phyloP scores from a whole-genome alignment of 2,888 invertebrate genomes.

The Synergus gifuensis region DNA sequence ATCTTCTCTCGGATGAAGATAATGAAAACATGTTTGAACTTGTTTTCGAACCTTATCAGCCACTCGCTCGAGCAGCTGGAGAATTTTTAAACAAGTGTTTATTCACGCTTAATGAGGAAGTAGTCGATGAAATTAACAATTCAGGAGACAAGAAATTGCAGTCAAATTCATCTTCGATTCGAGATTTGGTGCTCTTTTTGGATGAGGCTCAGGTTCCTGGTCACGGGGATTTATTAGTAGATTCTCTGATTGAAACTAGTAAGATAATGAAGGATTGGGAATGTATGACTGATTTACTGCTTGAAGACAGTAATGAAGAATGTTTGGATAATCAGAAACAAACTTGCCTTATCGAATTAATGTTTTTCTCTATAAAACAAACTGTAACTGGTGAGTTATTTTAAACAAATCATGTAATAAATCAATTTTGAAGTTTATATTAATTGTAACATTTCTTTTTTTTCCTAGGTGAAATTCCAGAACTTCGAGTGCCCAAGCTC shows the following conservation, averaged over 20 bases:
- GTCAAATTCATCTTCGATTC: slow-evolving; percentile 94
- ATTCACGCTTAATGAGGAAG: slow-evolving; percentile 89
- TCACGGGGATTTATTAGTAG: slow-evolving; percentile 98
- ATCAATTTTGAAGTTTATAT: neutral
- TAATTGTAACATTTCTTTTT: neutral
- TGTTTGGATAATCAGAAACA: slow-evolving; percentile 96
- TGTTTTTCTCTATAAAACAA: slow-evolving; percentile 98
- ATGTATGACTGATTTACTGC: slow-evolving; percentile 97
- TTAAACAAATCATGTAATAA: neutral
- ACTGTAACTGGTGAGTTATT: slow-evolving; percentile 86
- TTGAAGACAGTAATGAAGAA: slow-evolving; percentile 98
- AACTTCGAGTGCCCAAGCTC: slow-evolving; percentile 93
- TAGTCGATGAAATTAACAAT: slow-evolving; percentile 85
- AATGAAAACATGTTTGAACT: slow-evolving; percentile 99
- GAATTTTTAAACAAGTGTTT: slow-evolving; percentile 98
- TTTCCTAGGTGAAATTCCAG: slow-evolving; percentile 90
- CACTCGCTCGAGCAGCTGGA: slow-evolving; percentile 97
- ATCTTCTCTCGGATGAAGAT: slow-evolving; percentile 97
- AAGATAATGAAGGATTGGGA: slow-evolving; percentile 99
- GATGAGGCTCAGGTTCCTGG: slow-evolving; percentile 98
- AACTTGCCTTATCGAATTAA: slow-evolving; percentile 96
- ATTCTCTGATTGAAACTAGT: slow-evolving; percentile 98
- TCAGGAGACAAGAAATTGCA: slow-evolving; percentile 91
- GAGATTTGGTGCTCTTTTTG: slow-evolving; percentile 98
- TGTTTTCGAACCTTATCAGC: slow-evolving; percentile 97